Percentiles rank a stretch among this genome's conserved stretches.
Evolutionary conservation across 2,888 invertebrate species (phyloP).

Genomic region (Craniophora ligustri): DNA sequence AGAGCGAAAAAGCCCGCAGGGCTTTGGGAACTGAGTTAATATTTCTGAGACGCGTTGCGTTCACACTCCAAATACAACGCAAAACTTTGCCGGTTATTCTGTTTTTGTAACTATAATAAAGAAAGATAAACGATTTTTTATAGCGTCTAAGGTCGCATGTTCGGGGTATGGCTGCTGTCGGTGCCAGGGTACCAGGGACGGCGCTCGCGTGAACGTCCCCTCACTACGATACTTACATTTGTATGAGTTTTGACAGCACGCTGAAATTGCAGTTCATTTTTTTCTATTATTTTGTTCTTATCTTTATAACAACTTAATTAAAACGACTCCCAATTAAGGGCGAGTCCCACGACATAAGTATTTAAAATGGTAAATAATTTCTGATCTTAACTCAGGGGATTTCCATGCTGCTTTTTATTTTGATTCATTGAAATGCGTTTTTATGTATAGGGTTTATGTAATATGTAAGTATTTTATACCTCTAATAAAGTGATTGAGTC

Average conservation of each 20-base stretch:
- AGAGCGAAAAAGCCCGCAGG: too few species aligned
- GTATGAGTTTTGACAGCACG: constrained; percentile 41
- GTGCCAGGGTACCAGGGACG: constrained; percentile 79
- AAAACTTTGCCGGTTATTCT: constrained; percentile 24
- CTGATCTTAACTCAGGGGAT: too few species aligned
- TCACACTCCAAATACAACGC: constrained; percentile 5
- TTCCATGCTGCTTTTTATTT: too few species aligned
- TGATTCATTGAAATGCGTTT: too few species aligned
- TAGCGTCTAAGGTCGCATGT: constrained; percentile 79
- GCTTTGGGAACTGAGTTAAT: too few species aligned
- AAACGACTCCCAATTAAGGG: too few species aligned
- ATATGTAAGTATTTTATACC: too few species aligned
- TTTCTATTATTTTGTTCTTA: neutral
- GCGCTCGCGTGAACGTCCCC: constrained; percentile 77
- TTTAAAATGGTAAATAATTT: too few species aligned
- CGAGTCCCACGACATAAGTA: too few species aligned
- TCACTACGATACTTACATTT: constrained; percentile 47
- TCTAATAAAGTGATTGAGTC: too few species aligned
- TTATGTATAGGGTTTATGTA: too few species aligned
- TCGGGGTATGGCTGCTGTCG: constrained; percentile 66
- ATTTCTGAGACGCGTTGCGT: neutral
- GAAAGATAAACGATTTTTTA: constrained; percentile 65
- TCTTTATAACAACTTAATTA: neutral
- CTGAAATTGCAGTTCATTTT: constrained; percentile 15
- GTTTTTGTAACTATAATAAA: constrained; percentile 49